These are phyloP conservation scores for Aquatica leii DNA, from an alignment of 2,888 invertebrate genomes.

Conservation along the genomic window DNA sequence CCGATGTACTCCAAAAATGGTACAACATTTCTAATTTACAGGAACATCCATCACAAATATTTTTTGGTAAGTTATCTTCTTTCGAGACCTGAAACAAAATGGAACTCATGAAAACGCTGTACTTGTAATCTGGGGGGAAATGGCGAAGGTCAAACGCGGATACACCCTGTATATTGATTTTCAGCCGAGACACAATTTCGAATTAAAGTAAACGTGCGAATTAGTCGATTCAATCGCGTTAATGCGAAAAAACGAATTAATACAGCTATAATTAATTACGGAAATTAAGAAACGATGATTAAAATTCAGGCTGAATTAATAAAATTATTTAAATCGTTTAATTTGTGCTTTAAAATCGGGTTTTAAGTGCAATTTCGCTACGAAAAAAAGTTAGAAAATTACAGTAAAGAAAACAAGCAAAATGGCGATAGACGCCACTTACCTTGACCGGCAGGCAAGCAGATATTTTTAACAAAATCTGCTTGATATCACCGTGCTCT, in stretches of 20 bases:
- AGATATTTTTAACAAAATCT: constrained; percentile 73
- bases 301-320: too few species aligned
- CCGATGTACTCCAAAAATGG: constrained; percentile 75
- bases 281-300: too few species aligned
- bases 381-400: too few species aligned
- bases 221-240: too few species aligned
- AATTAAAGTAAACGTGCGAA: too few species aligned
- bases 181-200: too few species aligned
- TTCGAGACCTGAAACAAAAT: constrained; percentile 65
- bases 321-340: too few species aligned
- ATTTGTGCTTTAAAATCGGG: too few species aligned
- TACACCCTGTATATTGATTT: constrained; percentile 49
- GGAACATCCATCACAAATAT: constrained; percentile 75
- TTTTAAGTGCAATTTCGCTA: too few species aligned
- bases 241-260: too few species aligned
- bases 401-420: constrained; percentile 37
- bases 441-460: constrained; percentile 80
- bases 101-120: neutral
- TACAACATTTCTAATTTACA: constrained; percentile 76
- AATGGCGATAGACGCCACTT: constrained; percentile 58
- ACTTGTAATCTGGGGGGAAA: neutral
- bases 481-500: constrained; percentile 68
- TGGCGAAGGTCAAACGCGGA: constrained; percentile 8
- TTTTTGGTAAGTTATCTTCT: constrained; percentile 74
- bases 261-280: too few species aligned